Evolutionary conservation across 2,888 invertebrate genomes (phyloP), one percentile per base, ranked within the genome.

Genomic region (Antheraea yamamai): DNA sequence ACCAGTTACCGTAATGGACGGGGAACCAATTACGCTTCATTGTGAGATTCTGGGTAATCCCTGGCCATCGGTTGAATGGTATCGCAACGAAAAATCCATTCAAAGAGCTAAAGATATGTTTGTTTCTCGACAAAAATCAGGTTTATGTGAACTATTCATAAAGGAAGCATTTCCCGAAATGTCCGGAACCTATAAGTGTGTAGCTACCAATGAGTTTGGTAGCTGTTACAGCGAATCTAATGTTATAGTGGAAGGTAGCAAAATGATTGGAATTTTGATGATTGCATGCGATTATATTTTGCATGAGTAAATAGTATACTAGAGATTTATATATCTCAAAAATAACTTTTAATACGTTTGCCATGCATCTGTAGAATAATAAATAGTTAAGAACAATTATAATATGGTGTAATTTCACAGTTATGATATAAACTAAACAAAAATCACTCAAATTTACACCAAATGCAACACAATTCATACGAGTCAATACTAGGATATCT

Each of bases 151-250:
- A 87, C 94, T 99, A 81, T 96, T 96, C 79, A 97, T 98, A 81
- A 96, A 96, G 79, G 98, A 98, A 96, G 98, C 98, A 74, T 98
- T 98, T 85, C 98, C 98, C 20, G 98, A 98, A 95, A 98, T 98
- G 95, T 96, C 97, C 84, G 98, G 98, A 77, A 96, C 96, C 88
- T 99, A 99, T 89, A 96, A 96, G 77, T 98, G 98, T 90, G 95
- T 96, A 84, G 98, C 98, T 73, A 95, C 95, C 74, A 99, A 98
- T 92, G 96, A 96, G 84, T 96, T 97, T 83, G 99, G 99, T 81
- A 97, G 96, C 95, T 97, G 97, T 84, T 95, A 96, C 87, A 97
- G 97, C 86, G 96, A 96, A 88, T 96, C 97, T 86, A 95, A 96
- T 80, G 96, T 98, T 78, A 95, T 96, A 84, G 97, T 98, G 82